Conservation (phyloP, 2,888 invertebrate genomes). For the Uropetala carovei region DNA sequence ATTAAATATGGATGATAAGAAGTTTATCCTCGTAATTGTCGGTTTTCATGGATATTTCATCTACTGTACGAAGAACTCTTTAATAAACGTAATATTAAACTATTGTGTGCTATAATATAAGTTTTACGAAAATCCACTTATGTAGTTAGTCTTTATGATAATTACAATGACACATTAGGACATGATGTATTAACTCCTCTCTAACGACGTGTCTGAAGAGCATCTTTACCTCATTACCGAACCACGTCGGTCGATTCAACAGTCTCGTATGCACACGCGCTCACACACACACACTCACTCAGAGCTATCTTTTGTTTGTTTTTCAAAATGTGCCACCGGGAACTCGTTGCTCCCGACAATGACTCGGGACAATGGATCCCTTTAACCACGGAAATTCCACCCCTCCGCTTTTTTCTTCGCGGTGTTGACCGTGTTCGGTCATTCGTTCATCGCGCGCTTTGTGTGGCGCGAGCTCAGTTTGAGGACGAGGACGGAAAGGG, state of each 20-base stretch:
- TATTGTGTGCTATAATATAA: too few relatives aligned
- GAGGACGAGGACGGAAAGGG: conserved; percentile 3
- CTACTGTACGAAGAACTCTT: too few relatives aligned
- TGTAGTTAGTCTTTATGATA: too few relatives aligned
- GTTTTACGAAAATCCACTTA: too few relatives aligned
- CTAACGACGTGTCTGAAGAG: neutral
- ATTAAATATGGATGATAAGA: too few relatives aligned
- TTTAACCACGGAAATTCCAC: conserved; percentile 26
- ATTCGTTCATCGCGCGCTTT: conserved; percentile 33
- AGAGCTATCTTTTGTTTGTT: neutral
- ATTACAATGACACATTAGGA: too few relatives aligned
- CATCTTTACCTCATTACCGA: neutral
- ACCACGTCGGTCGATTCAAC: neutral
- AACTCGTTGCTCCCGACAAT: conserved; percentile 7
- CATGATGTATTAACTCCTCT: neutral
- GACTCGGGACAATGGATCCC: neutral
- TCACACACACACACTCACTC: neutral
- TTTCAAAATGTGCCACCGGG: neutral
- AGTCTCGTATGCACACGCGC: neutral
- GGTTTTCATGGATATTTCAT: too few relatives aligned
- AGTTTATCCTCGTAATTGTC: too few relatives aligned
- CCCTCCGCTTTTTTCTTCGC: neutral
- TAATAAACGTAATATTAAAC: too few relatives aligned
- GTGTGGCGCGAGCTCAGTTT: neutral
- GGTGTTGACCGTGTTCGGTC: conserved; percentile 52